A percentile compares a stretch with the other conserved stretches of the same genome.
These are phyloP conservation scores for Muricea muricata DNA, from an alignment of 92 coral and sea anemone genomes.

Conservation along the genomic window DNA sequence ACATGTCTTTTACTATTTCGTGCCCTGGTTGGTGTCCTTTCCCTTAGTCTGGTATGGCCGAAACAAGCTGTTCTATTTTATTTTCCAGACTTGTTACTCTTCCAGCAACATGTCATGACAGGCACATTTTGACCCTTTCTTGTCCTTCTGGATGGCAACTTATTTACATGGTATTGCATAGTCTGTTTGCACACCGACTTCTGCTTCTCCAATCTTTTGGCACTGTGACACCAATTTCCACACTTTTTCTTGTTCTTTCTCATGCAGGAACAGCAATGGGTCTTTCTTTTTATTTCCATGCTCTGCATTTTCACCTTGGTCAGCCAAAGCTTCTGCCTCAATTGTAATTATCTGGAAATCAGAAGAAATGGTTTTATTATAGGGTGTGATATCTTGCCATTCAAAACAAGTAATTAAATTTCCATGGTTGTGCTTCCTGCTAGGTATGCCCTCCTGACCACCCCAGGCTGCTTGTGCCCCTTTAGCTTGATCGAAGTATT, in stretches of 20 bases:
- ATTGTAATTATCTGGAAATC: background rate
- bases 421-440: too few species aligned
- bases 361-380: background rate
- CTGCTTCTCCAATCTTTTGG: conserved; percentile 11
- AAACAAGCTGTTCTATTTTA: background rate
- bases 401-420: too few species aligned
- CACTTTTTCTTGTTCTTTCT: conserved; percentile 4
- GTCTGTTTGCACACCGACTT: conserved; percentile 11
- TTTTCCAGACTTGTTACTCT: conserved; percentile 1
- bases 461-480: too few species aligned
- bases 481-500: too few species aligned
- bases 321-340: conserved; percentile 3
- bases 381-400: background rate
- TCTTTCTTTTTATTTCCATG: background rate
- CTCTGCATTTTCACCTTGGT: background rate
- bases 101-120: conserved; percentile 14
- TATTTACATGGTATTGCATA: background rate
- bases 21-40: background rate
- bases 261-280: conserved; percentile 8
- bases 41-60: background rate
- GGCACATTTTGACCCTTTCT: background rate
- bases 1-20: too few species aligned
- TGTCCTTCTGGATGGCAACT: background rate
- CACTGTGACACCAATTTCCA: conserved; percentile 7
- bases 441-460: too few species aligned